Conservation (phyloP, 1,140 invertebrate genomes). For the Trigoniulus corallinus region DNA sequence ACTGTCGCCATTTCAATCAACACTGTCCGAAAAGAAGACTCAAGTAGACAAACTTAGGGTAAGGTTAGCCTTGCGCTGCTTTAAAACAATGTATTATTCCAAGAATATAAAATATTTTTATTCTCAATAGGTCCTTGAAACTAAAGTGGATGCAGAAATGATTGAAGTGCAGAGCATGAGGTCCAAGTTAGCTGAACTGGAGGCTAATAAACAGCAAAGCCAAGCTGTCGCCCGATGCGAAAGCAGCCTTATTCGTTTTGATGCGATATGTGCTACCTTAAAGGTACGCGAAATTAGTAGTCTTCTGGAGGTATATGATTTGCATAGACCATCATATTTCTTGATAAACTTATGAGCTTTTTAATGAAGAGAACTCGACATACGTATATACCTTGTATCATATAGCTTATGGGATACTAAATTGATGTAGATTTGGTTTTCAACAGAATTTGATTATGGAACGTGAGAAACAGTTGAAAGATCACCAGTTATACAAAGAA, state of each 20-base stretch:
- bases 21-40: slow-evolving; percentile 63
- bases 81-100: background rate
- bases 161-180: slow-evolving; percentile 80
- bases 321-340: no score
- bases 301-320: background rate
- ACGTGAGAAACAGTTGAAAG: slow-evolving; percentile 66
- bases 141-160: slow-evolving; percentile 77
- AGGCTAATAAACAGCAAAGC: slow-evolving; percentile 63
- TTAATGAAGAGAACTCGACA: no score
- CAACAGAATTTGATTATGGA: slow-evolving; percentile 53
- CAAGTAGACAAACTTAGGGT: slow-evolving; percentile 69
- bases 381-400: no score
- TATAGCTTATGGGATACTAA: no score
- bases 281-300: slow-evolving; percentile 37
- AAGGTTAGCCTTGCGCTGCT: slow-evolving; percentile 1
- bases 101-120: slow-evolving; percentile 6
- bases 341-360: no score
- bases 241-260: slow-evolving; percentile 62
- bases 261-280: slow-evolving; percentile 47
- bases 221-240: slow-evolving; percentile 65
- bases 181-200: slow-evolving; percentile 69
- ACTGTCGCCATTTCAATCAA: slow-evolving; percentile 52
- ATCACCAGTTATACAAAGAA: slow-evolving; percentile 74
- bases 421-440: no score
- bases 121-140: slow-evolving; percentile 43